Conservation (phyloP, 2,888 invertebrate genomes). For the Trichopoda pennipes region DNA sequence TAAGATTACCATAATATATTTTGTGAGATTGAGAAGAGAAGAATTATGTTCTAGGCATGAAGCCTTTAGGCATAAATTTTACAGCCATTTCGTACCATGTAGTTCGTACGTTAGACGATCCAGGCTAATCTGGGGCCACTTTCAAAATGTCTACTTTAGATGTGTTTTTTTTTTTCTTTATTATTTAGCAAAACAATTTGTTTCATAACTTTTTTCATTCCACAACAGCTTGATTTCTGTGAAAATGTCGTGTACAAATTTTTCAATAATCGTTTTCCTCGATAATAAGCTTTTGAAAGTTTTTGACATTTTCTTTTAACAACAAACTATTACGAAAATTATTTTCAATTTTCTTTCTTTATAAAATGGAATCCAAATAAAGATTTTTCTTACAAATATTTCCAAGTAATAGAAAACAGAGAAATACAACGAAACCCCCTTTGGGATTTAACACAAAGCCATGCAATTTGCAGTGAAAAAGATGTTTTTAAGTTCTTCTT, state of each 20-base stretch:
- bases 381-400: constrained; percentile 19
- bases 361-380: constrained; percentile 4
- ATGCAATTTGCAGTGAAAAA: constrained; percentile 64
- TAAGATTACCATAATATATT: no score
- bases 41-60: no score
- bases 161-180: no score
- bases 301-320: constrained; percentile 42
- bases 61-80: no score
- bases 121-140: no score
- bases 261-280: not conserved
- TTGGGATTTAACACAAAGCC: constrained; percentile 49
- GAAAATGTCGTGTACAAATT: not conserved
- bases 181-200: no score
- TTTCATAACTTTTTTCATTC: not conserved
- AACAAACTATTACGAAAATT: not conserved
- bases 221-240: no score
- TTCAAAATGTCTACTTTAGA: no score
- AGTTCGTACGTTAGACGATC: no score
- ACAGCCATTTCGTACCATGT: no score
- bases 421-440: constrained; percentile 13
- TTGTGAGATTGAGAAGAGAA: no score
- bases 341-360: constrained; percentile 59
- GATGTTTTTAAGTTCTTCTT: constrained; percentile 25
- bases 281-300: constrained; percentile 20
- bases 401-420: constrained; percentile 22